Evolutionary conservation across 2,888 invertebrate genomes (phyloP).

Genomic region (Tipula confusa): DNA sequence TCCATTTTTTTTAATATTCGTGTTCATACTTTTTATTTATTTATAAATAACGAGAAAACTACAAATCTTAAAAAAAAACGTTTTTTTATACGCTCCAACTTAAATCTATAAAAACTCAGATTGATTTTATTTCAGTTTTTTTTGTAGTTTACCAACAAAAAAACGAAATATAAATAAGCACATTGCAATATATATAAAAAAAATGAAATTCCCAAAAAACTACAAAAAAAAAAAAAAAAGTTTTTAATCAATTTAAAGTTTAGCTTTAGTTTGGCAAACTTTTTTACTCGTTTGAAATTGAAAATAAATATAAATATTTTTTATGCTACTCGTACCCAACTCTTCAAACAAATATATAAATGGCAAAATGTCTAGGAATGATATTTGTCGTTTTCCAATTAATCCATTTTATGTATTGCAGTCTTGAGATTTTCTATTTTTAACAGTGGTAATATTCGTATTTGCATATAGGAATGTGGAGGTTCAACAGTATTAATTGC

Average conservation of each 20-base stretch:
- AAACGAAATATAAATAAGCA: neutral
- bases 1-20: neutral
- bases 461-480: no score
- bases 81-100: neutral
- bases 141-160: no score
- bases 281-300: neutral
- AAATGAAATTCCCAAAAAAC: no score
- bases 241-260: conserved; percentile 1
- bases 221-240: neutral
- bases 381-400: neutral
- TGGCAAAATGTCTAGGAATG: neutral
- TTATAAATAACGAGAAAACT: conserved; percentile 1
- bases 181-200: neutral
- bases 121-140: neutral
- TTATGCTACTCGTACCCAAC: neutral
- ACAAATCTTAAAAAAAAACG: neutral
- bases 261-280: neutral
- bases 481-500: no score
- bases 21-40: neutral
- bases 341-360: neutral
- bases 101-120: neutral
- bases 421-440: no score
- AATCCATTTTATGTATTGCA: no score
- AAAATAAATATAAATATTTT: neutral
- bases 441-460: no score